These are phyloP conservation scores for Microcebus griseorufus DNA, from an alignment of 2,113 vertebrate genomes.

Conservation along the genomic window DNA sequence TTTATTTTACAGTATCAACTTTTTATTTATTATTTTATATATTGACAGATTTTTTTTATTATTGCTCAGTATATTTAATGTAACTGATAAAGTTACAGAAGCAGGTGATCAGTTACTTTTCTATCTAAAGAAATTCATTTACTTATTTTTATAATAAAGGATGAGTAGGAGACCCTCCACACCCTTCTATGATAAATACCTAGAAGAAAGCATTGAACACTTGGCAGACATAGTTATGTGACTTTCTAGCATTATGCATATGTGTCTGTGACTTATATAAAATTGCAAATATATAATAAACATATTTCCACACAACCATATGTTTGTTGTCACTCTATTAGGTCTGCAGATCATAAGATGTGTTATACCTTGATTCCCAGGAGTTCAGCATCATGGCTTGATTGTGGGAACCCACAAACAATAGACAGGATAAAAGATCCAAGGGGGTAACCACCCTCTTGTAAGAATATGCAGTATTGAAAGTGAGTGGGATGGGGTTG, in stretches of 20 bases:
- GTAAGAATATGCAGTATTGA: neutral
- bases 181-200: neutral
- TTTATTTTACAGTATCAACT: slow-evolving; percentile 34
- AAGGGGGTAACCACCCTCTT: rapidly evolving
- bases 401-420: neutral
- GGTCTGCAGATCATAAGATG: neutral
- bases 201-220: neutral
- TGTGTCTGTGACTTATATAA: neutral
- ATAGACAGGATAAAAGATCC: neutral
- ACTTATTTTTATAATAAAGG: neutral
- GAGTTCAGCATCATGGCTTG: neutral
- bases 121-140: neutral
- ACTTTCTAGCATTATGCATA: neutral
- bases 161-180: neutral
- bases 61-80: slow-evolving; percentile 8
- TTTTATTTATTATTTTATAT: slow-evolving; percentile 80
- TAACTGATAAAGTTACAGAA: neutral
- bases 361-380: neutral
- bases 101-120: slow-evolving; percentile 15
- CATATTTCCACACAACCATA: neutral
- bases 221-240: neutral
- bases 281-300: slow-evolving; percentile 43
- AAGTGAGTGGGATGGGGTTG: too few relatives aligned
- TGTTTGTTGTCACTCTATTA: neutral
- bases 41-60: neutral